Evolutionary conservation across 2,797 vertebrate species (phyloP), one percentile per base, ranked within the genome.

Genomic region (Malacoctenus gilli): DNA sequence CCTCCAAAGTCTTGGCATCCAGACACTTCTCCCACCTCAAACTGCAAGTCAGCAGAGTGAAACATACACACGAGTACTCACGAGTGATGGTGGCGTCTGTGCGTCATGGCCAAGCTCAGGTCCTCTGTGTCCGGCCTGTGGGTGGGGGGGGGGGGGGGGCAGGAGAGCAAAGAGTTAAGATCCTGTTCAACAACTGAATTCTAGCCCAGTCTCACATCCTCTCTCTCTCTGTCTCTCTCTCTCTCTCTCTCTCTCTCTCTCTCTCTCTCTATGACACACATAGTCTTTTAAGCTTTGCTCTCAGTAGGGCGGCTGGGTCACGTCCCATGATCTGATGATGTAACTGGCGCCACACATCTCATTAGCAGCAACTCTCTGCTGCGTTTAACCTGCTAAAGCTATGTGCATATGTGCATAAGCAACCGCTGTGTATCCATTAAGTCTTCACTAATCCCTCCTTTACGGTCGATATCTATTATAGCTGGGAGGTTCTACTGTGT

Each of bases 41-140:
- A n/a, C n/a, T n/a, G n/a, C 35, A 40, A 39, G 14, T 48, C 37
- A 23, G 67, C 80, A 72, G 76, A 78, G 80, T 82, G 77, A 71
- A 80, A 86, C 80, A 73, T 72, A 64, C 15, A 72, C 31, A 78
- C 72, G 65, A 20, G 83, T 95, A 98, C 95, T 97, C 91, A 97
- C 95, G 92, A 93, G 88, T 92, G 92, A 90, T 89, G 53, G 61
- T 65, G 94, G 85, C 86, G 89, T 90, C 93, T 89, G 88, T 92
- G 94, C 75, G 93, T 92, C 95, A 97, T 95, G 82, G 88, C 87
- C 19, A 69, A 70, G 66, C 77, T 39, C 64, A 74, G 52, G 43
- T 59, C 67, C 31, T 85, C 80, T 66, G 57, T 30, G 57, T 87
- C 68, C 30, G 68, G 71, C 81, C 86, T 83, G 77, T 48, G 52